phyloP scores from a whole-genome alignment of 1,140 invertebrate species.

The Cherax destructor region DNA sequence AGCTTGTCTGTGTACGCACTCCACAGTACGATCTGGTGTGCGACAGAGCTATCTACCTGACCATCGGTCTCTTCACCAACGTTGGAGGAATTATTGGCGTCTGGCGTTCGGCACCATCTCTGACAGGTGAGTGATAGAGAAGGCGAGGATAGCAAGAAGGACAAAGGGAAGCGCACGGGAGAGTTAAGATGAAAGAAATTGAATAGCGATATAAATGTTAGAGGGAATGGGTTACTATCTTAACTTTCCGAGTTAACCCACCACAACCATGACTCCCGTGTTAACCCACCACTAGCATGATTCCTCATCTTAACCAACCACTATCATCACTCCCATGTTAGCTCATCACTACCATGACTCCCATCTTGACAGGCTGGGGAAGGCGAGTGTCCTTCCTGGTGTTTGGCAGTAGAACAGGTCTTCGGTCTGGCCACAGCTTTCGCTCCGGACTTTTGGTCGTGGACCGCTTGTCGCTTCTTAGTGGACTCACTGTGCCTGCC shows the following conservation, averaged over 20 bases:
- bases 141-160: no score
- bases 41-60: conserved; percentile 88
- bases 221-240: no score
- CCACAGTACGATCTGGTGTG: conserved; percentile 80
- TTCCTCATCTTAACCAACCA: no score
- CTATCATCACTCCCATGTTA: no score
- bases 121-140: conserved; percentile 83
- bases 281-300: no score
- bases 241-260: no score
- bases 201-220: no score
- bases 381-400: conserved; percentile 88
- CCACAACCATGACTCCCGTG: no score
- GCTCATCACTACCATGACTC: no score
- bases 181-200: no score
- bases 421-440: conserved; percentile 87
- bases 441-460: conserved; percentile 86
- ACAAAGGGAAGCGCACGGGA: no score
- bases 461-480: conserved; percentile 85
- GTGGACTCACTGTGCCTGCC: conserved; percentile 92
- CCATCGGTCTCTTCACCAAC: conserved; percentile 87
- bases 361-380: conserved; percentile 81
- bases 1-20: neutral
- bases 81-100: conserved; percentile 90
- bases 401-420: conserved; percentile 84
- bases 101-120: conserved; percentile 89